Evolutionary conservation across 2,888 invertebrate genomes (phyloP), one percentile per base, ranked within the genome.

Genomic region (Pachycephus smyrnensis): DNA sequence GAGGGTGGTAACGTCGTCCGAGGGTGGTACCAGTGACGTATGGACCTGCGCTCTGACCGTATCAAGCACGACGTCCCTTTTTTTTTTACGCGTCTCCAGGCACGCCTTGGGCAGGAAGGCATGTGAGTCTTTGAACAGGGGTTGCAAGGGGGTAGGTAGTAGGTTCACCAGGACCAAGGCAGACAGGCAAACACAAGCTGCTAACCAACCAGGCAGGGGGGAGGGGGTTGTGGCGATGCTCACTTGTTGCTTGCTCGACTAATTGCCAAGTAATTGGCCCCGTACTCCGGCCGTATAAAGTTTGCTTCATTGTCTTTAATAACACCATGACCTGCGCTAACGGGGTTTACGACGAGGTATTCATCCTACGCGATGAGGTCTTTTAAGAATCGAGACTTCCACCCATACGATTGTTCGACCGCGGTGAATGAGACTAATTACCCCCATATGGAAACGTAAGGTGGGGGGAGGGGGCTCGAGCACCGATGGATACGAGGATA

Each of bases 181-280:
- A 55, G 55, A 55, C 55, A 9, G 55, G 55, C 55, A 55, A 55
- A 55, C 55, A 55, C 55, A 55, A 77, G 78, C 75, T 76, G 73
- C 73, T 75, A 75, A 71, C 31, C 55, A 71, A 78, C 80, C 73
- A 77, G 80, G 80, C 82, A 80, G 82, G 82, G 83, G 82, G 80
- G 81, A 85, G 85, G 84, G 86, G 87, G 86, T 86, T 85, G 84
- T 87, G 85, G 87, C 87, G 89, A 90, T 89, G 88, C 89, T 89
- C 90, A 89, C 90, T 90, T 90, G 90, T 90, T 90, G 90, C 90
- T 90, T 86, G 87, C 86, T 87, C 89, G 88, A 90, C 90, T 91
- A 91, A 91, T 91, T 91, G 91, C 90, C 90, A 89, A 90, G 91
- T 91, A 91, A 91, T 91, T 91, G 90, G 90, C 89, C 88, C 85